A percentile compares a stretch with the other conserved stretches of the same genome.
phyloP scores from a whole-genome alignment of 2,797 vertebrate species.

The Odontamblyopus lacepedii region DNA sequence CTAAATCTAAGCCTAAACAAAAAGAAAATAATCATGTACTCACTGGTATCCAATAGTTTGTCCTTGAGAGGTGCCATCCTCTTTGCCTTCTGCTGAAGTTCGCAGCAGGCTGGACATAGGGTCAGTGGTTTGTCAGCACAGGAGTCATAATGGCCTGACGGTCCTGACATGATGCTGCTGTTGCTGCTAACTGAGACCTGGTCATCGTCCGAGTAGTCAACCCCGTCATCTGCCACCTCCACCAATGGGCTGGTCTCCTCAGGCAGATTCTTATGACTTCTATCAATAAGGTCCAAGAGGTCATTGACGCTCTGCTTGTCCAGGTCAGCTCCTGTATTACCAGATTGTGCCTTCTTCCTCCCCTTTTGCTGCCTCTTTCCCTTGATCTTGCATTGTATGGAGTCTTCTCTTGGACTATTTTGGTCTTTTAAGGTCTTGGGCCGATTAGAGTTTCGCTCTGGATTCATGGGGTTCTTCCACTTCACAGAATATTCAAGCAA shows the following conservation, averaged over 20 bases:
- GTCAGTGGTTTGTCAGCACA: neutral
- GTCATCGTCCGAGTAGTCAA: slow-evolving; percentile 27
- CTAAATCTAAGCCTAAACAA: neutral
- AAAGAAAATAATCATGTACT: slow-evolving; percentile 12
- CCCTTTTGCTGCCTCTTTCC: neutral
- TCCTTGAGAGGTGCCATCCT: slow-evolving; percentile 18
- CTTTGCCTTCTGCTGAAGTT: slow-evolving; percentile 45
- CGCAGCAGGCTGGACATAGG: slow-evolving; percentile 53
- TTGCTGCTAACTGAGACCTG: slow-evolving; percentile 36
- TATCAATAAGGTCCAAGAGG: slow-evolving; percentile 35
- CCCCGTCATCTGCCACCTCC: slow-evolving; percentile 17
- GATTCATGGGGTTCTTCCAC: slow-evolving; percentile 43
- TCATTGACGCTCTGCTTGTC: neutral
- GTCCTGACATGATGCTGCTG: slow-evolving; percentile 58
- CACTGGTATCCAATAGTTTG: slow-evolving; percentile 55
- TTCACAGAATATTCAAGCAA: slow-evolving; percentile 42
- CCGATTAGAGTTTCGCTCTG: slow-evolving; percentile 14
- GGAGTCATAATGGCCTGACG: neutral
- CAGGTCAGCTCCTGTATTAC: accelerated
- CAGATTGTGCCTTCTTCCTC: neutral
- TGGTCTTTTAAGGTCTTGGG: slow-evolving; percentile 19
- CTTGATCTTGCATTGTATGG: neutral
- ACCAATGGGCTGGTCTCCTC: neutral
- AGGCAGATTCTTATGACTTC: accelerated
- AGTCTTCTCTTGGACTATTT: slow-evolving; percentile 19